A percentile compares a stretch with the other conserved stretches of the same genome.
These are phyloP conservation scores for Eurystomus glaucurus DNA, from an alignment of 2,797 vertebrate species.

Conservation along the genomic window DNA sequence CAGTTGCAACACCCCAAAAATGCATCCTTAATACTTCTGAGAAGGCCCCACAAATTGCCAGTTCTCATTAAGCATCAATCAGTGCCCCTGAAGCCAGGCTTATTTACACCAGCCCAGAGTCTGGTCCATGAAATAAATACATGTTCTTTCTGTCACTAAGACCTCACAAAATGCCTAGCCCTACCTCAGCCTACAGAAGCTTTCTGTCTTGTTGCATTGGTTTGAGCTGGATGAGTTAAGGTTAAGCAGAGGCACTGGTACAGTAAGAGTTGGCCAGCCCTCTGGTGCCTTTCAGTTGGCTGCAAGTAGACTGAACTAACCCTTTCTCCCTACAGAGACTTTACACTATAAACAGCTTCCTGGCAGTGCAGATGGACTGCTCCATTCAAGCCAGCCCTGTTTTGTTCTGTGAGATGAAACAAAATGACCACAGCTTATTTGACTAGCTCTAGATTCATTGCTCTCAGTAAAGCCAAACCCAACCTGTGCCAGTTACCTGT, in stretches of 20 bases:
- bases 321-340: not conserved
- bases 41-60: not conserved
- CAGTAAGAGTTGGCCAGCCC: not conserved
- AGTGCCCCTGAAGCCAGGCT: not conserved
- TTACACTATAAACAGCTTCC: not conserved
- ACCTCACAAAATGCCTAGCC: not conserved
- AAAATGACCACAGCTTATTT: not conserved
- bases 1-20: not conserved
- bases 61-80: not conserved
- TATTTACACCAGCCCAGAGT: not conserved
- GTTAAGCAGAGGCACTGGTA: not conserved
- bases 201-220: not conserved
- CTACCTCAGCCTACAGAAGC: not conserved
- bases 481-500: not conserved
- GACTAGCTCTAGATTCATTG: not conserved
- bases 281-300: not conserved
- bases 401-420: not conserved
- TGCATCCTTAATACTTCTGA: not conserved
- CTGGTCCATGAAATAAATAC: not conserved
- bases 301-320: not conserved
- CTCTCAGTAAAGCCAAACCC: not conserved
- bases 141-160: not conserved
- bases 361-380: not conserved
- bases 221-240: not conserved
- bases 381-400: accelerated